Base-by-base conservation (phyloP, 2,888 invertebrate genomes). In the Protodeltote pygarga region DNA sequence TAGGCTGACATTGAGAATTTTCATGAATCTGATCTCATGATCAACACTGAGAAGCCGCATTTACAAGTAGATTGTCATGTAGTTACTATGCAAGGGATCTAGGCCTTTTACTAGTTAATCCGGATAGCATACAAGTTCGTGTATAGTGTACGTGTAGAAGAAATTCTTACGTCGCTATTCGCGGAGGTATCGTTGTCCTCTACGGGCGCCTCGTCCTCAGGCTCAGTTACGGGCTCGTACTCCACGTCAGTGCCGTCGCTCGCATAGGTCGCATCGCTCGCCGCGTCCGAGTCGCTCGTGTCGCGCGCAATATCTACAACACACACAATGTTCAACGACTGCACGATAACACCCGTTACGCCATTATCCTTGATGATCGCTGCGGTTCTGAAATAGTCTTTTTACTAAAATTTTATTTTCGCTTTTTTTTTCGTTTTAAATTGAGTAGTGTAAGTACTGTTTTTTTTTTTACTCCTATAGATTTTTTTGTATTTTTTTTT, bases 281-380 rank as follows among this genome's bases (percentile, higher is more conserved):
- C 34, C 48, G 60, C 64, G 21, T 60, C 59, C 25, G 92, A 88
- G 81, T 93, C 93, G 75, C 87, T 92, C 60, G 93, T 92, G 81
- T 93, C 93, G 57, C 89, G 86, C 70, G 88, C 92, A 80, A 81
- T 73, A 90, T 93, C 93, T 93, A 90, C 81, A 89, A 89, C 86
- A 81, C 75, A 79, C 52, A 71, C 58, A 63, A 45, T 48, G 45
- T 49, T 60, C 53, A 49, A 52, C 51, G 46, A 53, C 28, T 48
- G 41, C 40, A 32, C 20, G n/a, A 14, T 11, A 31, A 34, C 41
- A 28, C 34, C 39, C 65, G 52, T 32, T 40, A 37, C 52, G 40
- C 53, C 68, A 25, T 54, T 9, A 32, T 44, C 42, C 44, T 38
- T 23, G 21, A 25, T 19, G 20, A 10, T 8, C 11, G n/a, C 21